Conservation (phyloP, 1,140 invertebrate genomes). For the Aphaenogaster ashmeadi region DNA sequence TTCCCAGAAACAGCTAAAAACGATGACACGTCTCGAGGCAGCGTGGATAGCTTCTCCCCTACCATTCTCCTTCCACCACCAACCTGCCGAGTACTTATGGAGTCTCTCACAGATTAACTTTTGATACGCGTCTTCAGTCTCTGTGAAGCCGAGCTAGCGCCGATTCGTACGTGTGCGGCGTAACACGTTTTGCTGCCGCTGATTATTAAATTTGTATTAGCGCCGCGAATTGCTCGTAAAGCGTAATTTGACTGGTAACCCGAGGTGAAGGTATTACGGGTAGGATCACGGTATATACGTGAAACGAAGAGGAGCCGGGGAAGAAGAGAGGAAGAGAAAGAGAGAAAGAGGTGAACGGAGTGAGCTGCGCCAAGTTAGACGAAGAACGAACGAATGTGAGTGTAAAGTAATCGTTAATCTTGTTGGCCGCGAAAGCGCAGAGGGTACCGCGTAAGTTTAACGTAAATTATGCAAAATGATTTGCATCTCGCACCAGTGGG, state of each 20-base stretch:
- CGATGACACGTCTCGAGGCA: conserved; percentile 62
- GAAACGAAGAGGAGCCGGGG: neutral
- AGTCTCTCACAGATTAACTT: conserved; percentile 70
- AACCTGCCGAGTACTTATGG: conserved; percentile 47
- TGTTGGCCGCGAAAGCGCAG: conserved; percentile 66
- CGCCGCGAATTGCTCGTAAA: conserved; percentile 54
- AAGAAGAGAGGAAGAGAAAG: neutral
- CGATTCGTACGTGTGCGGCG: conserved; percentile 51
- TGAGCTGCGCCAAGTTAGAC: conserved; percentile 15
- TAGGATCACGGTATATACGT: conserved; percentile 22
- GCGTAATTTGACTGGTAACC: conserved; percentile 48
- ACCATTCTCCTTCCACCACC: conserved; percentile 42
- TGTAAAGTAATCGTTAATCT: conserved; percentile 81
- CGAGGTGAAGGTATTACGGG: conserved; percentile 21
- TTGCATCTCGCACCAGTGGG: conserved; percentile 69
- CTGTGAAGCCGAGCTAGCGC: neutral
- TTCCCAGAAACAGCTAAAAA: conserved; percentile 12
- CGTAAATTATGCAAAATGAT: conserved; percentile 80
- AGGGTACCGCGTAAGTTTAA: conserved; percentile 75
- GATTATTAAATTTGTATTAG: conserved; percentile 68
- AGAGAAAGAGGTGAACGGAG: neutral
- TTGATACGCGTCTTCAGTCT: conserved; percentile 68
- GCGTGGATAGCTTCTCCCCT: conserved; percentile 32
- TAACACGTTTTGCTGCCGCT: conserved; percentile 21
- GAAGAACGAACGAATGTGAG: conserved; percentile 66